These are phyloP conservation scores for Neofelis nebulosa DNA, from an alignment of 2,113 vertebrate genomes.

Conservation along the genomic window DNA sequence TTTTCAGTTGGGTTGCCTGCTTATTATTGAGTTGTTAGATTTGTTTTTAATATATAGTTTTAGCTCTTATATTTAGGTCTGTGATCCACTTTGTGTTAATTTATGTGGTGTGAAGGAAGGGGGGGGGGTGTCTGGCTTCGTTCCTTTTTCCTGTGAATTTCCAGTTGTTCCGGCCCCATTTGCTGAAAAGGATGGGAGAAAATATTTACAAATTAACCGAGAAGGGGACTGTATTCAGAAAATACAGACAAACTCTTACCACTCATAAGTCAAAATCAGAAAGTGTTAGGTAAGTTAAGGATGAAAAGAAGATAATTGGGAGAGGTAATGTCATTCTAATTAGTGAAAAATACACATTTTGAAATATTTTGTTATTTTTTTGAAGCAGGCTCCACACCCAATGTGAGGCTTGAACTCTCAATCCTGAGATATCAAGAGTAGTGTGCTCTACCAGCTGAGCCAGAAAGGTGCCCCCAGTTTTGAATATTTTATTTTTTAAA, in stretches of 20 bases:
- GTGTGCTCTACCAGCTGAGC: too few relatives aligned
- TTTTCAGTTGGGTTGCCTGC: background rate
- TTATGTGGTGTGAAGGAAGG: too few relatives aligned
- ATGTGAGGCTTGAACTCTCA: too few relatives aligned
- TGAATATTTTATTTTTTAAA: too few relatives aligned
- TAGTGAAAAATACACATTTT: background rate
- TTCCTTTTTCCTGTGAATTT: too few relatives aligned
- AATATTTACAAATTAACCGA: background rate
- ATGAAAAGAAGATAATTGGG: background rate
- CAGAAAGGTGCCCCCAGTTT: too few relatives aligned
- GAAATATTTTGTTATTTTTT: background rate
- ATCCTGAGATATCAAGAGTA: too few relatives aligned
- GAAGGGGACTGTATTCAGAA: background rate
- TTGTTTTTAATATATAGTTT: too few relatives aligned
- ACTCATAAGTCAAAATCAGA: background rate
- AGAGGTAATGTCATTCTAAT: background rate
- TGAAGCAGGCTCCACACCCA: too few relatives aligned
- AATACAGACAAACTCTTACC: background rate
- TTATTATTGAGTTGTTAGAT: background rate
- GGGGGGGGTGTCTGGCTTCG: too few relatives aligned
- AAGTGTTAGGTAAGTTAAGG: background rate
- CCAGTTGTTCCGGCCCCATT: background rate
- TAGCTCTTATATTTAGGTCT: too few relatives aligned
- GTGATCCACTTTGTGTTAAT: too few relatives aligned
- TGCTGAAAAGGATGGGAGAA: background rate